Conservation (phyloP, 2,888 invertebrate species). For the Ganaspis brasiliensis region DNA sequence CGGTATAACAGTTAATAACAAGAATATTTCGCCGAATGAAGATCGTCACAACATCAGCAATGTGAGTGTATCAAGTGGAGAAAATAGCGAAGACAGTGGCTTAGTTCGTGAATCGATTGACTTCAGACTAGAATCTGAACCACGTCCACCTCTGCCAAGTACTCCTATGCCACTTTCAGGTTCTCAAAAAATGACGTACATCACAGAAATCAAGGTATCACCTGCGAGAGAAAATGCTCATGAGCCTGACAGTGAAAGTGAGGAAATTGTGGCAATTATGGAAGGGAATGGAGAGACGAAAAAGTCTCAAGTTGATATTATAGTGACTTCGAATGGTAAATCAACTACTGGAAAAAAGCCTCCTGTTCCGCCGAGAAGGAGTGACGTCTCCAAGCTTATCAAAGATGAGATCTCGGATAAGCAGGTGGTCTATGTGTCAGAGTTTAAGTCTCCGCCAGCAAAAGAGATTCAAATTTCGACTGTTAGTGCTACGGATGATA, state of each 20-base stretch:
- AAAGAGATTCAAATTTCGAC: constrained; percentile 59
- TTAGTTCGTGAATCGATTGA: constrained; percentile 73
- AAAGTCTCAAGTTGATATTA: constrained; percentile 64
- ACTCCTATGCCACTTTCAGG: constrained; percentile 77
- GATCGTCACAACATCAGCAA: constrained; percentile 75
- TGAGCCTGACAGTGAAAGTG: constrained; percentile 52
- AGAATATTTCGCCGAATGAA: constrained; percentile 63
- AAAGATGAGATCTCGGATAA: constrained; percentile 69
- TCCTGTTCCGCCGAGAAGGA: constrained; percentile 81
- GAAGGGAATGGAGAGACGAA: constrained; percentile 61
- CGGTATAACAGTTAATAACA: constrained; percentile 70
- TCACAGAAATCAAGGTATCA: constrained; percentile 88
- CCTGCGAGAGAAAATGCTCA: constrained; percentile 70
- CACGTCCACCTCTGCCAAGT: constrained; percentile 76
- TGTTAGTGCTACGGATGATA: constrained; percentile 51
- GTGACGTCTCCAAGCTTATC: constrained; percentile 75
- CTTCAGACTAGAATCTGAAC: constrained; percentile 58
- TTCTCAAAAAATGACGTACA: constrained; percentile 83
- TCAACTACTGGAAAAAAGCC: constrained; percentile 76
- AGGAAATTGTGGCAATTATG: constrained; percentile 61
- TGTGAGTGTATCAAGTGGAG: constrained; percentile 77
- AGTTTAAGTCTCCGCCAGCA: constrained; percentile 69
- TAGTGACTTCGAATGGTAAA: constrained; percentile 75
- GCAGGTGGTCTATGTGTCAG: constrained; percentile 77
- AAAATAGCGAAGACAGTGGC: constrained; percentile 76